A percentile compares a stretch with the other conserved stretches of the same genome.
phyloP scores from a whole-genome alignment of 2,888 invertebrate species.

The Clunio marinus region DNA sequence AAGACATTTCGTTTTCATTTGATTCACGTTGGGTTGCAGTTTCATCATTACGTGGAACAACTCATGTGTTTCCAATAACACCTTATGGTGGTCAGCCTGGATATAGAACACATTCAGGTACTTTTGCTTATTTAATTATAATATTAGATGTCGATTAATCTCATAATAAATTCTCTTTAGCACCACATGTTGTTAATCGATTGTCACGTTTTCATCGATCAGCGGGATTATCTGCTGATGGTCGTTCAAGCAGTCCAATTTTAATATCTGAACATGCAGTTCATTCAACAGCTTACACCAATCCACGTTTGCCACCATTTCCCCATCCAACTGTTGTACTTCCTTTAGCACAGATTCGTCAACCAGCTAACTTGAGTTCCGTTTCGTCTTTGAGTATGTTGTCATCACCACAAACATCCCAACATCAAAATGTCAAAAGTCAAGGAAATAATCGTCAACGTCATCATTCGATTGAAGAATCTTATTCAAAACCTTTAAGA shows the following conservation, averaged over 20 bases:
- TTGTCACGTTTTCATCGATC: conserved; percentile 93
- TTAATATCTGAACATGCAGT: conserved; percentile 42
- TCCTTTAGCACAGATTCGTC: conserved; percentile 83
- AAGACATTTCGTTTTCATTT: conserved; percentile 84
- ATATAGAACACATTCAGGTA: conserved; percentile 73
- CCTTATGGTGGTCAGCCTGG: conserved; percentile 92
- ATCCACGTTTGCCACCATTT: conserved; percentile 87
- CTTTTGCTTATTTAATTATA: neutral
- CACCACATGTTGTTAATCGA: conserved; percentile 87
- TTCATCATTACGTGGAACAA: conserved; percentile 92
- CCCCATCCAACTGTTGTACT: conserved; percentile 75
- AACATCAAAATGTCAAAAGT: conserved; percentile 41
- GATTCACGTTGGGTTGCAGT: conserved; percentile 97
- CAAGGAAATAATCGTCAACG: conserved; percentile 55
- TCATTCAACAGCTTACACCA: conserved; percentile 64
- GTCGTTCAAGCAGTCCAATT: conserved; percentile 69
- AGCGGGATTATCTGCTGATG: conserved; percentile 75
- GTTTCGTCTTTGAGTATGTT: conserved; percentile 42
- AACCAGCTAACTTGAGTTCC: conserved; percentile 53
- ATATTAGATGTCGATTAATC: neutral
- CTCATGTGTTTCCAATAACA: conserved; percentile 94
- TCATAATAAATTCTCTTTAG: conserved; percentile 53
- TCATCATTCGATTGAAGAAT: conserved; percentile 68
- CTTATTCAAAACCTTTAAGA: conserved; percentile 64
- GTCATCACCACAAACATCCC: conserved; percentile 42